Conservation (phyloP, 2,888 invertebrate genomes). For the Trissonchulus latispiculum region DNA sequence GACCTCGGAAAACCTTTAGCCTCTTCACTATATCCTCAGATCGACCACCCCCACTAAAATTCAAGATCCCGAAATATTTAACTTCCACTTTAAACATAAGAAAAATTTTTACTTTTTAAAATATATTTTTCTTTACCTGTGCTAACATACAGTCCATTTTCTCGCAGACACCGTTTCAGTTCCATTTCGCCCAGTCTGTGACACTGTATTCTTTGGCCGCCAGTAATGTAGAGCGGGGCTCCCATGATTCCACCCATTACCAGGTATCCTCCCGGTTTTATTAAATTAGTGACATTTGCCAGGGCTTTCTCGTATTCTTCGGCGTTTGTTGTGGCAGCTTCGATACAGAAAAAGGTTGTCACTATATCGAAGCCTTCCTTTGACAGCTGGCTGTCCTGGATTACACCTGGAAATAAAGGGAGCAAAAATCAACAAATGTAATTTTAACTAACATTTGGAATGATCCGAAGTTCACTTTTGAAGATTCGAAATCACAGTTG, state of each 20-base stretch:
- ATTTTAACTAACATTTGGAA: no score
- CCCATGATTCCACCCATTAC: constrained; percentile 7
- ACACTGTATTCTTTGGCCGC: background rate
- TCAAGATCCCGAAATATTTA: no score
- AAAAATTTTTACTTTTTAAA: no score
- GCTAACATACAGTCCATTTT: background rate
- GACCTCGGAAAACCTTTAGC: no score
- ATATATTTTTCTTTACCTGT: no score
- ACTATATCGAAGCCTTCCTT: constrained; percentile 8
- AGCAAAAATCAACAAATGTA: no score
- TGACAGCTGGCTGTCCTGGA: background rate
- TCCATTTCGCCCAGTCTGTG: background rate
- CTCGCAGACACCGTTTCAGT: background rate
- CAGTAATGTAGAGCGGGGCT: background rate
- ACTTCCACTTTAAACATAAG: no score
- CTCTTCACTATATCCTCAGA: no score
- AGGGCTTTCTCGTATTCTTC: background rate
- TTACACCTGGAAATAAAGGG: background rate
- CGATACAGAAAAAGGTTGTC: constrained; percentile 12
- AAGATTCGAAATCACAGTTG: no score
- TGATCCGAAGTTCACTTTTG: no score
- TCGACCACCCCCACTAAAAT: no score
- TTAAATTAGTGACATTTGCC: background rate
- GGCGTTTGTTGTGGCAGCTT: background rate
- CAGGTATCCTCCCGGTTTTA: constrained; percentile 12